Evolutionary conservation across 2,113 vertebrate species (phyloP).

Genomic region (Platysternon megacephalum): DNA sequence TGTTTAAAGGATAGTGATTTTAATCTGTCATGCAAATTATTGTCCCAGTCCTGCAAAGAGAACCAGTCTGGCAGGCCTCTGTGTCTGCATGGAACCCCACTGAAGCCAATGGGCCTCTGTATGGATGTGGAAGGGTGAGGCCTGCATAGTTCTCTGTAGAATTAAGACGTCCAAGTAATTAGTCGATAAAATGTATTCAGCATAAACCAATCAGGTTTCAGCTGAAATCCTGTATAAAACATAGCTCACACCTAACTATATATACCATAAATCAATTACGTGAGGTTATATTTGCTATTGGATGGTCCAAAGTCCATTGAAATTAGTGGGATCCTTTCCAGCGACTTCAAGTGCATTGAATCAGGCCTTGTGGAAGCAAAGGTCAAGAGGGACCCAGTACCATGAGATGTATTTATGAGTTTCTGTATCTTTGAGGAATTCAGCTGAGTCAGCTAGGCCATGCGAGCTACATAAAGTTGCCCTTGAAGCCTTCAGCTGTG

Average conservation of each 20-base stretch:
- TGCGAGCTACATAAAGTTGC: neutral
- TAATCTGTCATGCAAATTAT: neutral
- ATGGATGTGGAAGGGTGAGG: neutral
- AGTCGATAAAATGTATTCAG: neutral
- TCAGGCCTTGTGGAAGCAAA: neutral
- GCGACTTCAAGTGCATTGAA: neutral
- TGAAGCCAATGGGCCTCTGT: neutral
- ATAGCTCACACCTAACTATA: accelerated
- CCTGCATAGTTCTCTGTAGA: neutral
- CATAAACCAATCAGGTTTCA: neutral
- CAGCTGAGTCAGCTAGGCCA: neutral
- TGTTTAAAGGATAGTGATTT: neutral
- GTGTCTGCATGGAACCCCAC: accelerated
- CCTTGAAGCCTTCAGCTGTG: neutral
- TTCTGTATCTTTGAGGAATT: no score
- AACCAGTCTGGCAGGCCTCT: neutral
- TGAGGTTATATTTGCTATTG: neutral
- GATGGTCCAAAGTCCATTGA: neutral
- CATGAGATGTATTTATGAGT: no score
- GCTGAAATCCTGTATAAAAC: neutral
- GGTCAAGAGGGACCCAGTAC: no score
- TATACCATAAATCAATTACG: neutral
- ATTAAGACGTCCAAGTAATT: neutral
- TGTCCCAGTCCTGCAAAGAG: neutral
- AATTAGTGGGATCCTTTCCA: neutral